Base-by-base conservation (phyloP, 2,888 invertebrate species). In the Caenorhabditis sulstoni region DNA sequence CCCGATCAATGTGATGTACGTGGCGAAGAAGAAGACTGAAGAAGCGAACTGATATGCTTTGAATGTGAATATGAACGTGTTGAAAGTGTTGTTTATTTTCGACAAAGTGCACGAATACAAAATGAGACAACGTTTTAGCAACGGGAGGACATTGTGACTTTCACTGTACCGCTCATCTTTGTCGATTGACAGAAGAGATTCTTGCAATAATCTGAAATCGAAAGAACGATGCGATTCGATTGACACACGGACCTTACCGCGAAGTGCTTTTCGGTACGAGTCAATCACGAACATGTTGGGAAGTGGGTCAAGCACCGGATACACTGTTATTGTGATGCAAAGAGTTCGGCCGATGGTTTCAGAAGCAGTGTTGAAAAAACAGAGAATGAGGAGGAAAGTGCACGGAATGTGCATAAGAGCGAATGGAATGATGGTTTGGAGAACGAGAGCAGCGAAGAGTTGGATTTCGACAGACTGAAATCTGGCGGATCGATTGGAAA, bases 1-100 rank as follows among this genome's bases (percentile, higher is more conserved):
- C 49, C 49, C 67, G 11, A 55, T 83, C 9, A 86, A 85, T 62
- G 64, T 75, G 7, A 57, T 86, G 18, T 86, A 86, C 45, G 29
- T 79, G 18, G 22, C 44, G 11, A 66, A 49, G 37, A 66, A 66
- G 37, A 37, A 16, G 7, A 9, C 9, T 44, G n/a, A 44, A n/a
- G n/a, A n/a, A n/a, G n/a, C n/a, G n/a, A n/a, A n/a, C n/a, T n/a
- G n/a, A n/a, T n/a, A n/a, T n/a, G n/a, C n/a, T n/a, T n/a, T n/a
- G n/a, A n/a, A n/a, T n/a, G n/a, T n/a, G n/a, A n/a, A n/a, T n/a
- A n/a, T n/a, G n/a, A n/a, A n/a, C n/a, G n/a, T n/a, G n/a, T n/a
- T n/a, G n/a, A n/a, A n/a, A n/a, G n/a, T n/a, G n/a, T n/a, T n/a
- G n/a, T n/a, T n/a, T n/a, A n/a, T n/a, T n/a, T n/a, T n/a, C n/a